A percentile compares a stretch with the other conserved stretches of the same genome.
phyloP scores from a whole-genome alignment of 2,888 invertebrate genomes.

The Serripes groenlandicus region DNA sequence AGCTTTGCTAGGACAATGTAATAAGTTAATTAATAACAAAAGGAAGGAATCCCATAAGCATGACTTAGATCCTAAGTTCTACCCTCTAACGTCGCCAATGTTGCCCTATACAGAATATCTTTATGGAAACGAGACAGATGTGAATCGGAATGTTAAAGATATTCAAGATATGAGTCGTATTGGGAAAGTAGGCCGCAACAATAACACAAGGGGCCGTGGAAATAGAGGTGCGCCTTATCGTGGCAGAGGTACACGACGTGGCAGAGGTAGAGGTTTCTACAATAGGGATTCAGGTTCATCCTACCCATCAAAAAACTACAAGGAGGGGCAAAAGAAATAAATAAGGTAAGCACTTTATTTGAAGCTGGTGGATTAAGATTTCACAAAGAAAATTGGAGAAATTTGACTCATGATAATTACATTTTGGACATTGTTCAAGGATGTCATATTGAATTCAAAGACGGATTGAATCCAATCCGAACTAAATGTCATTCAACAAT shows the following conservation, averaged over 20 bases:
- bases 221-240: no score
- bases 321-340: not conserved
- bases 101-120: conserved; percentile 32
- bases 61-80: conserved; percentile 30
- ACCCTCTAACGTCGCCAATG: conserved; percentile 18
- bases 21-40: conserved; percentile 8
- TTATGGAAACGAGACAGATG: conserved; percentile 43
- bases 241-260: no score
- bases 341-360: conserved; percentile 15
- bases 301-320: not conserved
- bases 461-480: not conserved
- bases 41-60: conserved; percentile 23
- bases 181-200: not conserved
- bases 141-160: conserved; percentile 48
- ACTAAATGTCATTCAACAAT: no score
- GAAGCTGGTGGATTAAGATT: conserved; percentile 10
- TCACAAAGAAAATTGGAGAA: no score
- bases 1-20: conserved; percentile 41
- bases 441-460: conserved; percentile 23
- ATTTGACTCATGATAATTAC: conserved; percentile 5
- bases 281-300: no score
- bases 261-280: no score
- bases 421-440: conserved; percentile 27
- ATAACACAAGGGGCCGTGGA: no score
- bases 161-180: conserved; percentile 38